A percentile compares a stretch with the other conserved stretches of the same genome.
Evolutionary conservation across 2,797 vertebrate species (phyloP).

Genomic region (Chiloscyllium punctatum): DNA sequence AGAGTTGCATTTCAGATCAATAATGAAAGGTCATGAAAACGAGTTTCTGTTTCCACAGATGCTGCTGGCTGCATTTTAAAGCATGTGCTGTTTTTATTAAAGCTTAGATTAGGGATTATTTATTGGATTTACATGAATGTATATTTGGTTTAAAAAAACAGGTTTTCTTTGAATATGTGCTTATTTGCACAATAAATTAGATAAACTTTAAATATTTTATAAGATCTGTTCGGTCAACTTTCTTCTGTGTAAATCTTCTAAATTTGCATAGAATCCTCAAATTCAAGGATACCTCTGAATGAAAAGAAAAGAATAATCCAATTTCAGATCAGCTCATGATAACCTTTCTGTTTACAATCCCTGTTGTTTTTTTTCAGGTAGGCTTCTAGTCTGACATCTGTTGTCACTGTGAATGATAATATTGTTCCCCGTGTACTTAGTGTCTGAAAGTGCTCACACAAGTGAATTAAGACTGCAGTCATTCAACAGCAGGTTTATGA

Average conservation of each 20-base stretch:
- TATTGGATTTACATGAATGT: background rate
- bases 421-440: background rate
- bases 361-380: background rate
- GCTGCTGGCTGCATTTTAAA: background rate
- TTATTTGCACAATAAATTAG: constrained; percentile 35
- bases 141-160: constrained; percentile 15
- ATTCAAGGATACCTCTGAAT: background rate
- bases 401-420: background rate
- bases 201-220: background rate
- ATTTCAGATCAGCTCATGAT: constrained; percentile 18
- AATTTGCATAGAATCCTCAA: background rate
- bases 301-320: background rate
- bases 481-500: background rate
- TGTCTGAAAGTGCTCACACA: background rate
- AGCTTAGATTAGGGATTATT: background rate
- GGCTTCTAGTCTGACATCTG: background rate
- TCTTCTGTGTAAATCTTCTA: background rate
- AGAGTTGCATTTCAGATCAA: background rate
- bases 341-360: background rate
- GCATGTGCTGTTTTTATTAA: background rate
- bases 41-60: background rate
- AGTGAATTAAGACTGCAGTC: background rate
- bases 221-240: constrained; percentile 4
- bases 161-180: background rate
- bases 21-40: background rate